phyloP scores from a whole-genome alignment of 2,113 vertebrate species.

The Crotalus helleri region DNA sequence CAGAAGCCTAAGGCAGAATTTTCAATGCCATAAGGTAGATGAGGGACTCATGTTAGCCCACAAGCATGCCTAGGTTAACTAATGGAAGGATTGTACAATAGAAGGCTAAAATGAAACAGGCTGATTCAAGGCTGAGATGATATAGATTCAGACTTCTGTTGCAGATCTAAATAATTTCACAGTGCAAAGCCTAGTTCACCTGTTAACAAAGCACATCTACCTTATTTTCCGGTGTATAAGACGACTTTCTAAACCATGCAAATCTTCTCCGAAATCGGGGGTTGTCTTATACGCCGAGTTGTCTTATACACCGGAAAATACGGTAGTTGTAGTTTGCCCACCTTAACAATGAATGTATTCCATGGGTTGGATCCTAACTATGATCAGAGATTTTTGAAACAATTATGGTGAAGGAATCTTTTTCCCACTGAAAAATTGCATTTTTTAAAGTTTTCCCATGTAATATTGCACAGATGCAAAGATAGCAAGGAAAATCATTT shows the following conservation, averaged over 20 bases:
- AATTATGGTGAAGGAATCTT: not conserved
- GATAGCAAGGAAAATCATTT: not conserved
- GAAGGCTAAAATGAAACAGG: conserved; percentile 69
- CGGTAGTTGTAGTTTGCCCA: conserved; percentile 36
- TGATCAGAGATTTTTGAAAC: not conserved
- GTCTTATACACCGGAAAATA: too few relatives aligned
- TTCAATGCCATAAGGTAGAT: conserved; percentile 65
- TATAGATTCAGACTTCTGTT: conserved; percentile 66
- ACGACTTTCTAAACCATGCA: too few relatives aligned
- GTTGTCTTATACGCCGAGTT: too few relatives aligned
- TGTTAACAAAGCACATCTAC: conserved; percentile 58
- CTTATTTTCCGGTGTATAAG: too few relatives aligned
- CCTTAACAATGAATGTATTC: not conserved
- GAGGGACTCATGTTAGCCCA: conserved; percentile 57
- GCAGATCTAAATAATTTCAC: conserved; percentile 73
- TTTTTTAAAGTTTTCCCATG: not conserved
- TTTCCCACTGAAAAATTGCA: not conserved
- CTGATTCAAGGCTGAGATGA: conserved; percentile 66
- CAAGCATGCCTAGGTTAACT: conserved; percentile 66
- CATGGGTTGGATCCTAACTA: not conserved
- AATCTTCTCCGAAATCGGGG: too few relatives aligned
- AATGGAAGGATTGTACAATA: conserved; percentile 58
- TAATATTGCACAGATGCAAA: not conserved
- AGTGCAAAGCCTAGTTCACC: conserved; percentile 59
- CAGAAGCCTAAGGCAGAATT: conserved; percentile 62